Percentiles rank a stretch among this genome's conserved stretches.
These are phyloP conservation scores for Melikaiella ostensackeni DNA, from an alignment of 2,888 invertebrate species.

Conservation along the genomic window DNA sequence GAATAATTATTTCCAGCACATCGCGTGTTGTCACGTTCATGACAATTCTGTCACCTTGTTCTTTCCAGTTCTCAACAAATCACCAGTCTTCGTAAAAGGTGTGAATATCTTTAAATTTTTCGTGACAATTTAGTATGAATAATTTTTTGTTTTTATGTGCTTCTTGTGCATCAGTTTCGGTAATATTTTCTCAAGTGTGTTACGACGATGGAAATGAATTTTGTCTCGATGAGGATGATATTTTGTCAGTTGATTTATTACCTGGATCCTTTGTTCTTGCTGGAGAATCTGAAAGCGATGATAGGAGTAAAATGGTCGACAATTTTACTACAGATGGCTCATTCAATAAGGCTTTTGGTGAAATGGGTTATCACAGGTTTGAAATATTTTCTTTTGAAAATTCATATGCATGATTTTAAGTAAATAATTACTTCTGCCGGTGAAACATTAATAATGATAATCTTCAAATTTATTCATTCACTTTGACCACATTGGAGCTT, in stretches of 20 bases:
- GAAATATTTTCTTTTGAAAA: slow-evolving; percentile 30
- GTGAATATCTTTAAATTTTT: slow-evolving; percentile 35
- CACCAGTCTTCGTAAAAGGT: background rate
- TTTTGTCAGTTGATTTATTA: slow-evolving; percentile 84
- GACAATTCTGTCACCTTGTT: slow-evolving; percentile 42
- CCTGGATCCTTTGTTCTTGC: slow-evolving; percentile 81
- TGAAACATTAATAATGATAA: too few relatives aligned
- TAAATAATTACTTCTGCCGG: background rate
- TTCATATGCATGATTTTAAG: background rate
- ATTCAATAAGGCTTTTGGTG: slow-evolving; percentile 81
- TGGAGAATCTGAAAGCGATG: slow-evolving; percentile 63
- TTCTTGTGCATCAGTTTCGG: background rate
- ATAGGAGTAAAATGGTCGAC: slow-evolving; percentile 43
- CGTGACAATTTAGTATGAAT: slow-evolving; percentile 43
- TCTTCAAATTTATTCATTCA: too few relatives aligned
- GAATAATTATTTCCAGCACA: slow-evolving; percentile 67
- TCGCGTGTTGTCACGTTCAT: slow-evolving; percentile 58
- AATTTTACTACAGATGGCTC: slow-evolving; percentile 78
- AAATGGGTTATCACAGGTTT: slow-evolving; percentile 87
- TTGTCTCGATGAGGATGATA: slow-evolving; percentile 81
- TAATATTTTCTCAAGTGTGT: slow-evolving; percentile 61
- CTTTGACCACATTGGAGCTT: too few relatives aligned
- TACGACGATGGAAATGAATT: slow-evolving; percentile 74
- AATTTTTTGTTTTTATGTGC: slow-evolving; percentile 41
- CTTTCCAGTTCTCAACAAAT: slow-evolving; percentile 41